A percentile compares a stretch with the other conserved stretches of the same genome.
Evolutionary conservation across 2,113 vertebrate genomes (phyloP).

Genomic region (Pelusios castaneus): DNA sequence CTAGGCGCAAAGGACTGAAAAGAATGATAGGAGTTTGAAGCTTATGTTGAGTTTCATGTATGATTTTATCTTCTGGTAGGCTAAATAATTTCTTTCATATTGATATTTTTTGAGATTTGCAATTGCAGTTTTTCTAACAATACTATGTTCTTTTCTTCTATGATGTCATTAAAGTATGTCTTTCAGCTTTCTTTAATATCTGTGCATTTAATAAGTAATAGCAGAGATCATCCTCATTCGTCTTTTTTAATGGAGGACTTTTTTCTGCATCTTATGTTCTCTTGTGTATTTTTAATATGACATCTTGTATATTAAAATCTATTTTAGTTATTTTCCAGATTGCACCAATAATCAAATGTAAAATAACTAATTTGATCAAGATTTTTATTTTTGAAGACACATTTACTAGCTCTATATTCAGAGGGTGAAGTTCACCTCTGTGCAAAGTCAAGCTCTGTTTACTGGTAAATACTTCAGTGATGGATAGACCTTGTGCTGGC

Average conservation of each 20-base stretch:
- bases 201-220: constrained; percentile 17
- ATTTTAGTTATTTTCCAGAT: neutral
- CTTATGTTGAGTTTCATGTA: constrained; percentile 30
- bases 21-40: neutral
- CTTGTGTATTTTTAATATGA: neutral
- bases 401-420: neutral
- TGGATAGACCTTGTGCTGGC: neutral
- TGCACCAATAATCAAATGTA: constrained; percentile 13
- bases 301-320: neutral
- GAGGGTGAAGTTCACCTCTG: neutral
- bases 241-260: constrained; percentile 10
- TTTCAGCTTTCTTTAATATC: neutral
- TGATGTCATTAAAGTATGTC: neutral
- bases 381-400: constrained; percentile 4
- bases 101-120: neutral
- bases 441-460: neutral
- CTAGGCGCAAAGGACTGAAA: neutral
- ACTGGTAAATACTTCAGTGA: neutral
- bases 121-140: constrained; percentile 11
- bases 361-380: neutral
- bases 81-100: constrained; percentile 49
- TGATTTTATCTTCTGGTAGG: constrained; percentile 46
- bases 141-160: constrained; percentile 18
- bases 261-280: neutral
- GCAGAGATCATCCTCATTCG: neutral